A percentile compares a stretch with the other conserved stretches of the same genome.
These are phyloP conservation scores for Hydriomena furcata DNA, from an alignment of 2,888 invertebrate species.

Conservation along the genomic window DNA sequence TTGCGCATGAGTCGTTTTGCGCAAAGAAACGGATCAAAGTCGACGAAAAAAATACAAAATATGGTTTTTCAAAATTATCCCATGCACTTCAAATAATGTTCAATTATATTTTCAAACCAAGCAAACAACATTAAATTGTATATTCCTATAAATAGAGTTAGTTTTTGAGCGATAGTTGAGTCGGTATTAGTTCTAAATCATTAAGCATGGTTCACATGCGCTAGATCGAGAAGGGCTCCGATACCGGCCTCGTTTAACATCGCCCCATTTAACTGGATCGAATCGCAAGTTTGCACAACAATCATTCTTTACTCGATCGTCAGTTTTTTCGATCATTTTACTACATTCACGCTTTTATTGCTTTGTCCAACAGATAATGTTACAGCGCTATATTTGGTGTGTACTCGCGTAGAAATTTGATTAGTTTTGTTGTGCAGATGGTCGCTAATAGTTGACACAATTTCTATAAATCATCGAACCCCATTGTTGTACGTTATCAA, in stretches of 20 bases:
- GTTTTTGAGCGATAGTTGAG: slow-evolving; percentile 2
- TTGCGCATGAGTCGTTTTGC: slow-evolving; percentile 67
- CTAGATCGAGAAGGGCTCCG: slow-evolving; percentile 43
- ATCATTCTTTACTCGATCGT: slow-evolving; percentile 77
- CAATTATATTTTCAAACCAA: neutral
- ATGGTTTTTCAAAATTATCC: slow-evolving; percentile 29
- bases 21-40: slow-evolving; percentile 61
- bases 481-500: slow-evolving; percentile 40
- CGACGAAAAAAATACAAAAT: slow-evolving; percentile 42
- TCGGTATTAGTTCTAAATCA: slow-evolving; percentile 67
- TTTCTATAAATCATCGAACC: slow-evolving; percentile 64
- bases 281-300: slow-evolving; percentile 81
- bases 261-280: slow-evolving; percentile 79
- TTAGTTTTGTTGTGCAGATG: slow-evolving; percentile 74
- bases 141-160: neutral
- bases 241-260: slow-evolving; percentile 59
- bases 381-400: slow-evolving; percentile 56
- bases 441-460: slow-evolving; percentile 58
- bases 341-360: slow-evolving; percentile 58
- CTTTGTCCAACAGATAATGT: slow-evolving; percentile 62
- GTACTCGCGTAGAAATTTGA: slow-evolving; percentile 77
- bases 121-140: slow-evolving; percentile 4
- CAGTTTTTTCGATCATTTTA: slow-evolving; percentile 75
- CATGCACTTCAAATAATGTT: slow-evolving; percentile 22
- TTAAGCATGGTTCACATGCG: slow-evolving; percentile 76